Base-by-base conservation (phyloP, 2,113 vertebrate species). In the Colius striatus region DNA sequence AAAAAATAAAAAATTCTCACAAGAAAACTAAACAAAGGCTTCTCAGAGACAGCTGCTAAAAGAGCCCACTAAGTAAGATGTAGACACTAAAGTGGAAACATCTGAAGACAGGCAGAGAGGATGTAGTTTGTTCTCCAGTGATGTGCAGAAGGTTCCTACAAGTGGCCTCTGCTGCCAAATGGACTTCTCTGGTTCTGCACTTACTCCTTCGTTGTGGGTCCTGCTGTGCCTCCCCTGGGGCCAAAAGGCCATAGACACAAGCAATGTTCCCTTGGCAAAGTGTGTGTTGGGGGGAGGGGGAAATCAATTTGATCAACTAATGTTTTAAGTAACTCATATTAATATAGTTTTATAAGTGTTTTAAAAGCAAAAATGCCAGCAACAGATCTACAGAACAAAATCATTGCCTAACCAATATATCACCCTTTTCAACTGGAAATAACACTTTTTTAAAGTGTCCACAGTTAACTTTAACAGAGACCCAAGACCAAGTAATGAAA, bases 1-100 rank as follows among this genome's bases (percentile, higher is more conserved):
- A 87, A 86, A 61, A 32, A 87, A 87, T 80, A 60, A 29, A 87
- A n/a, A 16, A 4, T 30, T 82, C 88, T 84, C 27, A 30, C 5
- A 30, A 96, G 71, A 81, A 96, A 95, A 95, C 30, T 23, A 5
- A 78, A 25, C 65, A 74, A 91, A 68, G n/a, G 79, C 73, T 85
- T 95, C 93, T 75, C 89, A 92, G 60, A 94, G 87, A 23, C 72
- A 38, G 14, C 1, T 51, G 60, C 71, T 63, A 70, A 75, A 20
- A 63, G 71, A 94, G 34, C 43, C 55, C 25, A 43, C 19, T 38
- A 75, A 72, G 70, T 23, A 84, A 79, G 85, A 63, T 1, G 10
- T 2, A 6, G n/a, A 82, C 15, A 75, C 1, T 41, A 29, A 51
- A 84, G n/a, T 4, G 73, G 89, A 91, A 95, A 74, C n/a, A 83